These are phyloP conservation scores for Magallana ariakensis DNA, from an alignment of 1,140 invertebrate species.

Conservation along the genomic window DNA sequence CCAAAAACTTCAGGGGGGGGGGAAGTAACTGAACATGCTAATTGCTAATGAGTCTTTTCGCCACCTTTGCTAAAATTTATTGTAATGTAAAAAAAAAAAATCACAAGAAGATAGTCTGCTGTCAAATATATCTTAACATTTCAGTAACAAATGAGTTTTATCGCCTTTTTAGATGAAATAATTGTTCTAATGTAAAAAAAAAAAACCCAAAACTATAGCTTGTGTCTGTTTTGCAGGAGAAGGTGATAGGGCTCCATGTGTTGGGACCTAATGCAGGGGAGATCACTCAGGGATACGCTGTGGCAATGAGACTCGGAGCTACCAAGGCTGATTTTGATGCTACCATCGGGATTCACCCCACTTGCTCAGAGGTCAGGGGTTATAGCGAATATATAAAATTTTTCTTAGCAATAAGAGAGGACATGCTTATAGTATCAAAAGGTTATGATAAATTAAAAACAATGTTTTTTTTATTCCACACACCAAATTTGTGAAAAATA, in stretches of 20 bases:
- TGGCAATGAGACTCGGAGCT: conserved; percentile 85
- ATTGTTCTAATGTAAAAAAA: too few species aligned
- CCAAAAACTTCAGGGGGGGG: too few species aligned
- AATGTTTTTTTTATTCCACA: not conserved
- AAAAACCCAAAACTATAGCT: too few species aligned
- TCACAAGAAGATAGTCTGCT: too few species aligned
- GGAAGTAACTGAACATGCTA: too few species aligned
- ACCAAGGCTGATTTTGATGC: conserved; percentile 93
- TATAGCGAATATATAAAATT: not conserved
- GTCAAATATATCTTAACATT: too few species aligned
- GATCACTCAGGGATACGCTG: conserved; percentile 96
- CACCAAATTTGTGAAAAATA: not conserved
- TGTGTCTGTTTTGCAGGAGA: conserved; percentile 82
- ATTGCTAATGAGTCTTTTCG: too few species aligned
- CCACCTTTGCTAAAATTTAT: too few species aligned
- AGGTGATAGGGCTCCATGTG: conserved; percentile 96
- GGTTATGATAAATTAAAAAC: too few species aligned
- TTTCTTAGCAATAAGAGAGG: not conserved
- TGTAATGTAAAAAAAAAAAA: too few species aligned
- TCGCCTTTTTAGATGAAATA: too few species aligned
- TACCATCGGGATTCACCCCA: conserved; percentile 98
- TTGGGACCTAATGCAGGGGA: conserved; percentile 97
- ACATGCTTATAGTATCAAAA: not conserved
- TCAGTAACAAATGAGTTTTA: too few species aligned
- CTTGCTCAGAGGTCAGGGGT: conserved; percentile 89